Conservation (phyloP, 2,888 invertebrate species). For the Idaea biselata region DNA sequence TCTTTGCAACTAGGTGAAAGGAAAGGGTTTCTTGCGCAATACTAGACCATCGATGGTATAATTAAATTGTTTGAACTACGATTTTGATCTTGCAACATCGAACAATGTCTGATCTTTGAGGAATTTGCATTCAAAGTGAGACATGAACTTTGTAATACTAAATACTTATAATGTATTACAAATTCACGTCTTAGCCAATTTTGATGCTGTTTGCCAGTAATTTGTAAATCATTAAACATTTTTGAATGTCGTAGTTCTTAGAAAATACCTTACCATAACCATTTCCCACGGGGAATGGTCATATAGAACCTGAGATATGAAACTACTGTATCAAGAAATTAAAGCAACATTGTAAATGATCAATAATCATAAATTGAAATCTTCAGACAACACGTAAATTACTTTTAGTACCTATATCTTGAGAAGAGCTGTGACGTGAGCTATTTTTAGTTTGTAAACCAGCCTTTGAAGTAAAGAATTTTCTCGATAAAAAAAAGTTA, state of each 20-base stretch:
- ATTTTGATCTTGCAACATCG: constrained; percentile 25
- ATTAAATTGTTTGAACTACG: constrained; percentile 37
- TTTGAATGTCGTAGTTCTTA: not conserved
- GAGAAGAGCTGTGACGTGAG: not conserved
- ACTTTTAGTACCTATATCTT: not conserved
- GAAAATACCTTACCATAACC: not conserved
- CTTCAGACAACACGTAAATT: not conserved
- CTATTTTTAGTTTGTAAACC: not conserved
- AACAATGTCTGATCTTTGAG: constrained; percentile 24
- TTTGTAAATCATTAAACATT: no score
- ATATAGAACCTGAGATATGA: not conserved
- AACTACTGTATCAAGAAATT: not conserved
- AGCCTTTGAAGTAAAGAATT: not conserved
- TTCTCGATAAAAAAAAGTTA: not conserved
- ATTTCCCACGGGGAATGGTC: no score
- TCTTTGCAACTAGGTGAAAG: constrained; percentile 34
- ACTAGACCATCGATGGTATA: constrained; percentile 32
- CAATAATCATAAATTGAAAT: not conserved
- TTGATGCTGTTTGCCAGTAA: no score
- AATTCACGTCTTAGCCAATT: not conserved
- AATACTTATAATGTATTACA: no score
- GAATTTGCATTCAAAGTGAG: constrained; percentile 26
- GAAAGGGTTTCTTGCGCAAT: constrained; percentile 41
- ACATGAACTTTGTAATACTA: constrained; percentile 13
- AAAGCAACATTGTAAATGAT: not conserved